Percentiles rank a stretch among this genome's conserved stretches.
phyloP scores from a whole-genome alignment of 64 coral and sea anemone genomes.

The Actinia tenebrosa region DNA sequence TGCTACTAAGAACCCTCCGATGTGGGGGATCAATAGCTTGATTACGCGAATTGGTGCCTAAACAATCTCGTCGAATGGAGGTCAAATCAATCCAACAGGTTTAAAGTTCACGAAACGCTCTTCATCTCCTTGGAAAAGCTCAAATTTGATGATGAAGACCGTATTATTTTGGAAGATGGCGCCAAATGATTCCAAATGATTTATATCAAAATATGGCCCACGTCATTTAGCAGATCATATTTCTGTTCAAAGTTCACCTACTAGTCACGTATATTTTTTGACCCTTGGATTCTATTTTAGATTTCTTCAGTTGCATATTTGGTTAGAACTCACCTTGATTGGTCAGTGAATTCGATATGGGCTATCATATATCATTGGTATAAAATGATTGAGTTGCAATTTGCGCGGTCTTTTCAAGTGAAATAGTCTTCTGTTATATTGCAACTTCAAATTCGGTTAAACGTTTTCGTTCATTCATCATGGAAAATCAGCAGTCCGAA shows the following conservation, averaged over 20 bases:
- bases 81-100: neutral
- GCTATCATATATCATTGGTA: neutral
- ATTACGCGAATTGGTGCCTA: neutral
- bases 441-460: too few species aligned
- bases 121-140: neutral
- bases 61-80: neutral
- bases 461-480: neutral
- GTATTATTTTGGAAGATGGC: neutral
- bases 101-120: too few species aligned
- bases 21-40: slow-evolving; percentile 12
- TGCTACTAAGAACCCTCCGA: slow-evolving; percentile 12
- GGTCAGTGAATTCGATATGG: neutral
- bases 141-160: neutral
- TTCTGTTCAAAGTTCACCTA: neutral
- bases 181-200: neutral
- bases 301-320: neutral
- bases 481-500: neutral
- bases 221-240: neutral
- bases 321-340: neutral
- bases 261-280: too few species aligned
- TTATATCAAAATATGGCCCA: neutral
- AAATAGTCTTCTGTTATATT: too few species aligned
- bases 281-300: neutral
- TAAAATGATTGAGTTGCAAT: neutral
- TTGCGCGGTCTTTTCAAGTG: slow-evolving; percentile 11